These are phyloP conservation scores for Musca vetustissima DNA, from an alignment of 1,140 invertebrate genomes.

Conservation along the genomic window DNA sequence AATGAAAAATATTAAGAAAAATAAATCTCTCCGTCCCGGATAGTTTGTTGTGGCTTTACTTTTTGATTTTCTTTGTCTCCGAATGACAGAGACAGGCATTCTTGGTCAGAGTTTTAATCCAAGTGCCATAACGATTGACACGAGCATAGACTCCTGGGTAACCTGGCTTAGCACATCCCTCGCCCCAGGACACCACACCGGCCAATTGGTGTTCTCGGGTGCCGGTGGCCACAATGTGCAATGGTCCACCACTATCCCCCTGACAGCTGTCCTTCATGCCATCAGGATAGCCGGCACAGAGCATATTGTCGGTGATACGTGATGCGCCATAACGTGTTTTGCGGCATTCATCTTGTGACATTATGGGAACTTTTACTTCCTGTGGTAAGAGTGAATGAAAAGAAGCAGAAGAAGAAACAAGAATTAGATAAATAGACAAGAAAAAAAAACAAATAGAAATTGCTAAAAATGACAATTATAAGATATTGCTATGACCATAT, in stretches of 20 bases:
- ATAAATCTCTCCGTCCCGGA: too few species aligned
- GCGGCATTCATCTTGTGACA: constrained; percentile 42
- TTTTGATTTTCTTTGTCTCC: constrained; percentile 29
- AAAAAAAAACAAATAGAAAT: background rate
- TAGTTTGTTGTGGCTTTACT: background rate
- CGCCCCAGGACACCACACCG: constrained; percentile 69
- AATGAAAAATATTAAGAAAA: background rate
- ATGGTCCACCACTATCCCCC: constrained; percentile 70
- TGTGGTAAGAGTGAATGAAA: constrained; percentile 49
- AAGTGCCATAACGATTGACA: constrained; percentile 66
- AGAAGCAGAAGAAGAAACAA: background rate
- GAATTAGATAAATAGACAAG: background rate
- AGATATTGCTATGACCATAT: too few species aligned
- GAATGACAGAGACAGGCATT: constrained; percentile 63
- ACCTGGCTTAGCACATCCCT: constrained; percentile 65
- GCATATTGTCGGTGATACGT: constrained; percentile 50
- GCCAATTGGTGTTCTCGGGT: constrained; percentile 44
- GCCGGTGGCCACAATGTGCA: constrained; percentile 57
- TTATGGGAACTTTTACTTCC: constrained; percentile 60
- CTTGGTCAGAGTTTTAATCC: constrained; percentile 66
- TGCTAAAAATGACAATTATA: too few species aligned
- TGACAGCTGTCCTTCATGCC: constrained; percentile 62
- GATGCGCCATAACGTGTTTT: constrained; percentile 34
- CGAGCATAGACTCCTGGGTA: constrained; percentile 73
- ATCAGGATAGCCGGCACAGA: constrained; percentile 58